These are phyloP conservation scores for Microtus montanus DNA, from an alignment of 2,113 vertebrate genomes.

Conservation along the genomic window DNA sequence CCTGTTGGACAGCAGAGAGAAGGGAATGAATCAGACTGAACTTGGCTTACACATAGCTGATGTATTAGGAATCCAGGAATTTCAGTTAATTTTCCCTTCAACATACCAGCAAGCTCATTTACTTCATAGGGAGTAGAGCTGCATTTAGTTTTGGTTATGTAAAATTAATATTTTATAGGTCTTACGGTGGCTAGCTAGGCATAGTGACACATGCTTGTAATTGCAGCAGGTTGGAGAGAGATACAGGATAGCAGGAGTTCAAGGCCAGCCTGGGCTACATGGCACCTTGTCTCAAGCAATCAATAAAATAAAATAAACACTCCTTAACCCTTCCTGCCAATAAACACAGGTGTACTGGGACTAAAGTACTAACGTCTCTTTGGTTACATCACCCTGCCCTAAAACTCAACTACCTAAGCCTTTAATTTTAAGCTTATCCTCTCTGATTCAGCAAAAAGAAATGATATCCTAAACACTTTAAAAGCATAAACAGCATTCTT, in stretches of 20 bases:
- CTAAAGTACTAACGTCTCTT: not conserved
- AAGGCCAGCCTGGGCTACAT: not conserved
- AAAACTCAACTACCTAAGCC: not conserved
- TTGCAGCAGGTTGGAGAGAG: not conserved
- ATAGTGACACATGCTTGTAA: not conserved
- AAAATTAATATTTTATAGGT: not conserved
- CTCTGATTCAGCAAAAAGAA: not conserved
- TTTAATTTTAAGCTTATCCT: not conserved
- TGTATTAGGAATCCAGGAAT: conserved; percentile 45
- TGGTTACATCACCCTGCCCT: not conserved
- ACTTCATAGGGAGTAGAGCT: conserved; percentile 1
- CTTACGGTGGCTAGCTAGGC: not conserved
- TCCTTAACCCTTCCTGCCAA: not conserved
- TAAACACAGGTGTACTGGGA: not conserved
- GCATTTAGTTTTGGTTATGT: not conserved
- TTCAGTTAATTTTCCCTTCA: conserved; percentile 60
- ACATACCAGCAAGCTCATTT: conserved; percentile 55
- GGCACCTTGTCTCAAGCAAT: not conserved
- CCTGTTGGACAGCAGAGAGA: conserved; percentile 46
- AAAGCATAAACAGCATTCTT: not conserved
- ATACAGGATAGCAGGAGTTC: not conserved
- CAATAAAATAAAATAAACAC: not conserved
- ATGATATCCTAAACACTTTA: conserved; percentile 11
- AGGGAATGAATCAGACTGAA: conserved; percentile 53
- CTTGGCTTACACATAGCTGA: not conserved